Conservation (phyloP, 64 coral and sea anemone genomes). For the Pocillopora verrucosa region DNA sequence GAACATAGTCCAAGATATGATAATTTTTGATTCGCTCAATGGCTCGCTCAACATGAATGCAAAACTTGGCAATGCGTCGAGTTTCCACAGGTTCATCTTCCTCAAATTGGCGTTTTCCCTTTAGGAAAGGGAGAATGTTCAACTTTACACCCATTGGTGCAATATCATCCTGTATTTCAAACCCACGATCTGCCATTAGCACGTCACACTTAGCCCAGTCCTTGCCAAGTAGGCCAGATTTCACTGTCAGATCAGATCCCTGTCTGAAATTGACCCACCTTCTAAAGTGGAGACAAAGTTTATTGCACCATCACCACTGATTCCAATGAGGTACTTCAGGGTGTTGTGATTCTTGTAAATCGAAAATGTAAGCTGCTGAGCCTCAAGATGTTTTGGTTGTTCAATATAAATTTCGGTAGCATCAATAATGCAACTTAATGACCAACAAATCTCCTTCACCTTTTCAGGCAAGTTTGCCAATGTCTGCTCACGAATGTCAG, state of each 20-base stretch:
- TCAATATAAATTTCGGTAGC: slow-evolving; percentile 73
- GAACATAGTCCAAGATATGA: slow-evolving; percentile 61
- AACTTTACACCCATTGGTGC: slow-evolving; percentile 29
- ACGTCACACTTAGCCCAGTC: slow-evolving; percentile 51
- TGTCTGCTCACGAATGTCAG: background rate
- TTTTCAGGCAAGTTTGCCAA: slow-evolving; percentile 29
- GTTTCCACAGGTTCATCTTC: slow-evolving; percentile 50
- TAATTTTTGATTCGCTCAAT: slow-evolving; percentile 61
- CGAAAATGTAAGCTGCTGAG: slow-evolving; percentile 72
- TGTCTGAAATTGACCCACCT: slow-evolving; percentile 38
- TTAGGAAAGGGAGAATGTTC: slow-evolving; percentile 56
- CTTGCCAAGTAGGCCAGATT: slow-evolving; percentile 36
- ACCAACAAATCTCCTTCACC: slow-evolving; percentile 31
- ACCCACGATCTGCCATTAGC: slow-evolving; percentile 45
- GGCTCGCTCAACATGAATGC: slow-evolving; percentile 58
- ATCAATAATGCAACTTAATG: slow-evolving; percentile 59
- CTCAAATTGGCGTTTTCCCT: slow-evolving; percentile 52
- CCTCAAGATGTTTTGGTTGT: slow-evolving; percentile 53
- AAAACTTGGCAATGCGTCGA: slow-evolving; percentile 36
- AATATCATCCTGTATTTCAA: slow-evolving; percentile 56
- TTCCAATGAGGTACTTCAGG: slow-evolving; percentile 39
- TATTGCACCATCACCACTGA: slow-evolving; percentile 14
- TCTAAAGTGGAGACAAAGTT: slow-evolving; percentile 21
- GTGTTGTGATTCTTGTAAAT: slow-evolving; percentile 43
- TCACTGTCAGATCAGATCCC: slow-evolving; percentile 8